Evolutionary conservation across 2,113 vertebrate genomes (phyloP), one percentile per base, ranked within the genome.

Genomic region (Lepus europaeus): DNA sequence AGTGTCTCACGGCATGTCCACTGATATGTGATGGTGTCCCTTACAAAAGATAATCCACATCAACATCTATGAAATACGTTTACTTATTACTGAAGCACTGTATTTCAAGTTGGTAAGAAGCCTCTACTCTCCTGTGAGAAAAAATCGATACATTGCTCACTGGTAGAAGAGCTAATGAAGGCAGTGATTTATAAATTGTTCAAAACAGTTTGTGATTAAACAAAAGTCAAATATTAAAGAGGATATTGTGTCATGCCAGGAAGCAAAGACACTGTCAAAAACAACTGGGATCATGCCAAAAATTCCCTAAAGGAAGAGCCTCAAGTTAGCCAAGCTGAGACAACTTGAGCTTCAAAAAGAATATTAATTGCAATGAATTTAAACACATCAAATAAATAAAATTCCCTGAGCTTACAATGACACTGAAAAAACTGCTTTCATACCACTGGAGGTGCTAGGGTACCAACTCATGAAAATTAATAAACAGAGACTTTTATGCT

Each of bases 231-330:
- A 80, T 39, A 91, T 79, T 76, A 89, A 70, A 74, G 76, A 92
- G 61, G 31, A n/a, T 91, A 86, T 61, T 51, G 59, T 79, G 9
- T 45, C 53, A 16, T 53, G 51, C 45, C 90, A 95, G 39, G 59
- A 88, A 72, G 59, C 86, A 97, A 96, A 93, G 39, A 83, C 29
- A 13, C 33, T 59, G 16, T 78, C 69, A 88, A 70, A 85, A 94
- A 81, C 56, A 90, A 95, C 39, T 51, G 31, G 27, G 72, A 39
- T 77, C 80, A 76, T 70, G 36, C 77, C 85, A 95, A 92, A 59
- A 94, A 95, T 84, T 90, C 89, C 93, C 85, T 93, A 92, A 95
- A 96, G 85, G 83, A 92, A 92, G 59, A 94, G 17, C 69, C 23
- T 59, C 59, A 29, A 20, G 23, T 89, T 93, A 82, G 56, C 27